Conservation (phyloP, 2,113 vertebrate genomes). For the Leucopternis melanops region DNA sequence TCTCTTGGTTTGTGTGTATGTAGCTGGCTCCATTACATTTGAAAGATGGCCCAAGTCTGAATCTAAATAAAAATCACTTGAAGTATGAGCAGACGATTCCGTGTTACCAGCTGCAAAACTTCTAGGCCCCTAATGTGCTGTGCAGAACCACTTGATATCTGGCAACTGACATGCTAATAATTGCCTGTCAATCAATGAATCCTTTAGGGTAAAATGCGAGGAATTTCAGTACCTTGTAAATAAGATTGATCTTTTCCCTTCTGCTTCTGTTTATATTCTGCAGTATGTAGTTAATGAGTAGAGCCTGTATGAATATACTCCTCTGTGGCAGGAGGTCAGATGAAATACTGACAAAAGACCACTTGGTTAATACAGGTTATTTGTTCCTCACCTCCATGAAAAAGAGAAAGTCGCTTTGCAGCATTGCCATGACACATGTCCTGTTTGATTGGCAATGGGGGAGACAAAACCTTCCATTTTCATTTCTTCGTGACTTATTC, state of each 20-base stretch:
- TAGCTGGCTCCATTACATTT: not conserved
- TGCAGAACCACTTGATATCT: not conserved
- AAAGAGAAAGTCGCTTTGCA: not conserved
- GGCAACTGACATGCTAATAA: not conserved
- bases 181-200: not conserved
- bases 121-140: not conserved
- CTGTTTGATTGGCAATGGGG: not conserved
- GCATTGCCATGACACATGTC: not conserved
- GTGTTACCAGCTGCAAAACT: not conserved
- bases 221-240: slow-evolving; percentile 8
- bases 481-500: not conserved
- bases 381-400: not conserved
- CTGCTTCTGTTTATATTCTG: not conserved
- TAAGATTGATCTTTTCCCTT: not conserved
- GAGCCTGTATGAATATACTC: not conserved
- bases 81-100: not conserved
- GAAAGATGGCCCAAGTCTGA: not conserved
- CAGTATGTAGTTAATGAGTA: not conserved
- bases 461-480: not conserved
- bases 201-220: not conserved
- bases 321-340: not conserved
- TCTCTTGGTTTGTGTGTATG: not conserved
- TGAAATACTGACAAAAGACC: not conserved
- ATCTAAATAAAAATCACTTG: not conserved
- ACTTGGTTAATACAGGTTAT: not conserved